Evolutionary conservation across 2,888 invertebrate species (phyloP).

Genomic region (Ophion ventricosus): DNA sequence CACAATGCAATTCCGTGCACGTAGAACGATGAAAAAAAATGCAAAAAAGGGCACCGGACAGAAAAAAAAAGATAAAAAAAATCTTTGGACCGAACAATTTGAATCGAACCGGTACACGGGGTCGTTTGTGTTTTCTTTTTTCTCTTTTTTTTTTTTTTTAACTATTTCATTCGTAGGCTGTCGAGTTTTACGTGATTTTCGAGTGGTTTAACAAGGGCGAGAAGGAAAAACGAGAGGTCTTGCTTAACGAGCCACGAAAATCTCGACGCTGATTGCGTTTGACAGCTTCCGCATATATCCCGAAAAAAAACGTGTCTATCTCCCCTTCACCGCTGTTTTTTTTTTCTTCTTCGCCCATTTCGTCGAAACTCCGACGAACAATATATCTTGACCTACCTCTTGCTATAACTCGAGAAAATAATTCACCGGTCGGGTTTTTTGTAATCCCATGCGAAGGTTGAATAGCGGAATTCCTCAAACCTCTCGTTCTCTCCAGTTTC

Average conservation of each 20-base stretch:
- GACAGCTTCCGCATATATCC: constrained; percentile 78
- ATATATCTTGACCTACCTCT: constrained; percentile 62
- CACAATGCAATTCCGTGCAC: constrained; percentile 49
- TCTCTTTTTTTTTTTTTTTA: constrained; percentile 69
- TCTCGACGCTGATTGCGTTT: constrained; percentile 76
- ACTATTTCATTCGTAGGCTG: constrained; percentile 68
- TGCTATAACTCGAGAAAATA: constrained; percentile 51
- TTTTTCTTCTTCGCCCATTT: constrained; percentile 47
- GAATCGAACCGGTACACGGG: constrained; percentile 76
- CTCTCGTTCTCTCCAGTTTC: constrained; percentile 39
- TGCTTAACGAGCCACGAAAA: constrained; percentile 67
- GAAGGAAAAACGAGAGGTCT: constrained; percentile 68
- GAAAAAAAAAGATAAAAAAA: constrained; percentile 31
- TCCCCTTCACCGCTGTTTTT: constrained; percentile 63
- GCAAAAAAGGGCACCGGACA: constrained; percentile 55
- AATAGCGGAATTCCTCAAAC: constrained; percentile 57
- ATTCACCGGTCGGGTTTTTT: constrained; percentile 57
- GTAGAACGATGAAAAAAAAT: constrained; percentile 49
- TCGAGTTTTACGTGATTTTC: constrained; percentile 59
- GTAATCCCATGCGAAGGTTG: constrained; percentile 59
- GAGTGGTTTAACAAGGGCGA: constrained; percentile 62
- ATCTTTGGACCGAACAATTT: constrained; percentile 76
- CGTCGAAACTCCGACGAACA: constrained; percentile 39
- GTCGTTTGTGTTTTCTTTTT: constrained; percentile 61
- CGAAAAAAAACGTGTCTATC: constrained; percentile 62